phyloP scores from a whole-genome alignment of 2,888 invertebrate genomes.

The Eupithecia insigniata region DNA sequence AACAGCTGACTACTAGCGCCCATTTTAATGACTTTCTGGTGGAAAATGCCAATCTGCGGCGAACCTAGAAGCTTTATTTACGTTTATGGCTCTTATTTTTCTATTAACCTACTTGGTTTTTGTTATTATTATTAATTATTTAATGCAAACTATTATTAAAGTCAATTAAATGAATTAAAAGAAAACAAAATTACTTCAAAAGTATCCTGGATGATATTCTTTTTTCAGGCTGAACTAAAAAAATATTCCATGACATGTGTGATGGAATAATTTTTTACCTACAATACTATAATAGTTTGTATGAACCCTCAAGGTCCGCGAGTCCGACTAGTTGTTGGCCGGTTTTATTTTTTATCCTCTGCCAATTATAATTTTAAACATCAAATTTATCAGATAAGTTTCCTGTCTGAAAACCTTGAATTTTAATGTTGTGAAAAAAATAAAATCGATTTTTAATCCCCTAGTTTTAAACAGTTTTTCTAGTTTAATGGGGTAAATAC shows the following conservation, averaged over 20 bases:
- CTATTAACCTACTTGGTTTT: background rate
- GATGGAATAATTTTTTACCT: no score
- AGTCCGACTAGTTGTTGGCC: background rate
- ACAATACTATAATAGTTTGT: no score
- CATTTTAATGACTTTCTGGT: background rate
- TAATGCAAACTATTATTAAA: no score
- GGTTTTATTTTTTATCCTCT: background rate
- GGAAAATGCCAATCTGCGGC: background rate
- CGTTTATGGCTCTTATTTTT: background rate
- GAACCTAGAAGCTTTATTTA: background rate
- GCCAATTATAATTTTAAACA: background rate
- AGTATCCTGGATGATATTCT: background rate
- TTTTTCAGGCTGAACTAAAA: background rate
- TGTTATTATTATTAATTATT: no score
- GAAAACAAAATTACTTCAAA: no score
- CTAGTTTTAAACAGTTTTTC: no score
- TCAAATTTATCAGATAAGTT: background rate
- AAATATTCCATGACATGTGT: no score
- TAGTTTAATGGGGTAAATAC: no score
- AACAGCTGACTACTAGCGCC: background rate
- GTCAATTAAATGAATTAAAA: no score
- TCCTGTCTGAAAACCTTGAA: background rate
- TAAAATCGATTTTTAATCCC: no score
- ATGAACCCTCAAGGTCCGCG: background rate
- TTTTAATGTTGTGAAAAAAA: no score